These are phyloP conservation scores for Unio pictorum DNA, from an alignment of 2,888 invertebrate genomes.

Conservation along the genomic window DNA sequence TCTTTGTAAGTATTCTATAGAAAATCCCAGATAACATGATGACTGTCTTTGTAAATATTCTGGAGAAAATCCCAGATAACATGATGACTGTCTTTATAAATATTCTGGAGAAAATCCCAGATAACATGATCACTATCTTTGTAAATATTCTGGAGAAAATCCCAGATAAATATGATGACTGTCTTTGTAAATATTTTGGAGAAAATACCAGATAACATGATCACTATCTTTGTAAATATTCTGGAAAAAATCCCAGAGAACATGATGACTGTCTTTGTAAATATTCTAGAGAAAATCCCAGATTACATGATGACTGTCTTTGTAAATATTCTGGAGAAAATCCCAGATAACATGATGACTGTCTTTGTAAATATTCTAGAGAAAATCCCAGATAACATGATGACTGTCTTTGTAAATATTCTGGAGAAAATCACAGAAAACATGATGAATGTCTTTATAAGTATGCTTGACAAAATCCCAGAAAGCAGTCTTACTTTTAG, in stretches of 20 bases:
- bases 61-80: too few relatives aligned
- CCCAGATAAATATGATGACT: too few relatives aligned
- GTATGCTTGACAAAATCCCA: constrained; percentile 79
- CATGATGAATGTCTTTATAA: too few relatives aligned
- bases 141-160: too few relatives aligned
- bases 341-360: constrained; percentile 87
- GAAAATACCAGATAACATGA: too few relatives aligned
- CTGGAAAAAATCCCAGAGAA: too few relatives aligned
- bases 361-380: constrained; percentile 81
- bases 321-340: constrained; percentile 75
- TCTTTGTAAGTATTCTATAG: neutral
- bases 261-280: too few relatives aligned
- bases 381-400: constrained; percentile 83
- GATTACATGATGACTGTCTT: constrained; percentile 88
- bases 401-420: constrained; percentile 85
- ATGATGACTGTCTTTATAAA: too few relatives aligned
- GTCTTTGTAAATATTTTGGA: too few relatives aligned
- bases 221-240: too few relatives aligned
- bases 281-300: constrained; percentile 74
- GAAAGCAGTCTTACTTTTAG: constrained; percentile 72
- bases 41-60: constrained; percentile 84
- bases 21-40: constrained; percentile 90
- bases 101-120: too few relatives aligned
- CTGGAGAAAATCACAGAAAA: neutral
- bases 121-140: too few relatives aligned